Percentiles rank a stretch among this genome's conserved stretches.
These are phyloP conservation scores for Cynoglossus semilaevis DNA, from an alignment of 2,113 vertebrate genomes.

Conservation along the genomic window DNA sequence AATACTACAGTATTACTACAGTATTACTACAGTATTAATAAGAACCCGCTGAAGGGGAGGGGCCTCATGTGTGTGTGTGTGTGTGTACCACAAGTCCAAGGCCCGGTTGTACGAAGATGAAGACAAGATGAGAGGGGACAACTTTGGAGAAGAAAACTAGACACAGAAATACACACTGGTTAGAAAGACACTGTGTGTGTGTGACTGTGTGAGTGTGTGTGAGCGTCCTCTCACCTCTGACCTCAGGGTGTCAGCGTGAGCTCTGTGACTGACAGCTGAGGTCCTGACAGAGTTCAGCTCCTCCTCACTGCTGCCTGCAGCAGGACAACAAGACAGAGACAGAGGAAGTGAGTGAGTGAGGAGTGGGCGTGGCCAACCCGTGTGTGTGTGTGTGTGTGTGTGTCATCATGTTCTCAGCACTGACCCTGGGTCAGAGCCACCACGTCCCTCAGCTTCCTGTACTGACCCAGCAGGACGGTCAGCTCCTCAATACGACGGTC, in stretches of 20 bases:
- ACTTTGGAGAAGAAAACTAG: slow-evolving; percentile 79
- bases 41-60: too few species aligned
- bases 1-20: too few species aligned
- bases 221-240: slow-evolving; percentile 78
- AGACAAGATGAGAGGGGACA: slow-evolving; percentile 71
- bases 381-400: too few species aligned
- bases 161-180: neutral
- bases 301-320: slow-evolving; percentile 82
- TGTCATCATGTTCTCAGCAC: neutral
- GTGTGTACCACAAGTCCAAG: slow-evolving; percentile 80
- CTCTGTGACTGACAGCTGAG: slow-evolving; percentile 76
- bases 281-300: slow-evolving; percentile 79
- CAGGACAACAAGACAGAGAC: too few species aligned
- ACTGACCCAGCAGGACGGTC: slow-evolving; percentile 82
- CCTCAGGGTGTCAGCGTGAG: slow-evolving; percentile 75
- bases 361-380: too few species aligned
- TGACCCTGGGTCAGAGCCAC: slow-evolving; percentile 68
- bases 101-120: slow-evolving; percentile 80
- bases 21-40: too few species aligned
- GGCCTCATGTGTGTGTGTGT: too few species aligned
- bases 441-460: slow-evolving; percentile 82
- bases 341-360: too few species aligned
- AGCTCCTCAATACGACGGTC: slow-evolving; percentile 92
- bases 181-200: too few species aligned
- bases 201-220: neutral